phyloP scores from a whole-genome alignment of 2,797 vertebrate genomes.

The Acipenser transmontanus region DNA sequence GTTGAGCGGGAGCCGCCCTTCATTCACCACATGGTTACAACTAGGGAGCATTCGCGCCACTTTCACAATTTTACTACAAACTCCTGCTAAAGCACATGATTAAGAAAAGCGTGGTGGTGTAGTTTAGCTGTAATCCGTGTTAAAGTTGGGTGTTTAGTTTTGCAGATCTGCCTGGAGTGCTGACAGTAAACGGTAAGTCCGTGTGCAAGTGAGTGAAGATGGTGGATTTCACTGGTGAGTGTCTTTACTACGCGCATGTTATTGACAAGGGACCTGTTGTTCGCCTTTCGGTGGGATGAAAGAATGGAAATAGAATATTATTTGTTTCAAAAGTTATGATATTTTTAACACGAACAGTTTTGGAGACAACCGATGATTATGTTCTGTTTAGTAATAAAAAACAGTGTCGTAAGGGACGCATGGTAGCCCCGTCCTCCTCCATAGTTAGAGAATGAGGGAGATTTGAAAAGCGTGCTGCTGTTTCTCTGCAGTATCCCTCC shows the following conservation, averaged over 20 bases:
- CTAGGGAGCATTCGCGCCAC: conserved; percentile 65
- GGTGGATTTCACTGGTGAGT: conserved; percentile 68
- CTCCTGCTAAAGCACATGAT: conserved; percentile 47
- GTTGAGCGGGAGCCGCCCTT: conserved; percentile 97
- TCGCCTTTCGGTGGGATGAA: conserved; percentile 33
- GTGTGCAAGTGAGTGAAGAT: conserved; percentile 68
- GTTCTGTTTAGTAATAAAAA: conserved; percentile 36
- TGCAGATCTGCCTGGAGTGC: conserved; percentile 39
- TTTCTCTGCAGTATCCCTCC: conserved; percentile 24
- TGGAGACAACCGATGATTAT: conserved; percentile 18
- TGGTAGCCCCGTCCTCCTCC: conserved; percentile 58
- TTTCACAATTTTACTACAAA: conserved; percentile 65
- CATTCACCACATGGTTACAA: conserved; percentile 92
- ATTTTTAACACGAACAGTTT: not conserved
- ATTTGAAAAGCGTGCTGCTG: conserved; percentile 76
- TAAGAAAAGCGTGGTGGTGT: conserved; percentile 29
- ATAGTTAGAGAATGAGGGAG: conserved; percentile 75
- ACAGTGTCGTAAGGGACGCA: conserved; percentile 48
- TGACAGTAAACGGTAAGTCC: conserved; percentile 61
- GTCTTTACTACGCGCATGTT: conserved; percentile 56
- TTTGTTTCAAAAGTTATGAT: not conserved
- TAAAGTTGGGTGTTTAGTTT: conserved; percentile 40
- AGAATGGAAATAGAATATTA: not conserved
- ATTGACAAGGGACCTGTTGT: conserved; percentile 78
- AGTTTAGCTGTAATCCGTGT: conserved; percentile 16